Base-by-base conservation (phyloP, 2,888 invertebrate genomes). In the Lasioglossum oenotherae region DNA sequence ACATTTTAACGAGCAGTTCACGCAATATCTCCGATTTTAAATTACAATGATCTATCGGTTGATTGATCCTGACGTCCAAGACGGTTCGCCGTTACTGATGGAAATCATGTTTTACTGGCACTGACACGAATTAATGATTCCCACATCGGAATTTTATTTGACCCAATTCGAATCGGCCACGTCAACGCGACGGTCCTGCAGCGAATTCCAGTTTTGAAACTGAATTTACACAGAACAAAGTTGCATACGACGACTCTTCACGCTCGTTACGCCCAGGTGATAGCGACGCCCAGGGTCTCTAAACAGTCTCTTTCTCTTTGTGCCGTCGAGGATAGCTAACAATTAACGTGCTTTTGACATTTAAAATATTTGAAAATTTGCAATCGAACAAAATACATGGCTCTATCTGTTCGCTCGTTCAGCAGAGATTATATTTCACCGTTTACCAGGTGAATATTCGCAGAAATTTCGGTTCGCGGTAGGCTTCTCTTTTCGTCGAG, bases 21-120 rank as follows among this genome's bases (percentile, higher is more conserved):
- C 35, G 53, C 71, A 64, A 64, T 81, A 76, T 72, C 81, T 73
- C 35, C 38, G 53, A 41, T 74, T 84, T 73, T 53, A 19, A 74
- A 77, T 74, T 76, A 19, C 76, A 53, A 81, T 81, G 46, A 74
- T 46, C 46, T 73, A 46, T n/a, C 27, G 46, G 44, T 1, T 76
- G 74, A 77, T 81, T 74, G 53, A 64, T 81, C 38, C 38, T 19
- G 74, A 35, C 38, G 75, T n/a, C 67, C n/a, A 16, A 64, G 12
- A 16, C 23, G 4, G 19, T 64, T 8, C 41, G 44, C 27, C 27
- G 10, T 23, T 16, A 19, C 12, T 44, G 46, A 46, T 46, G 67
- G 76, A 67, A 75, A 76, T 46, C 41, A n/a, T 67, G 49, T 78
- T 78, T 67, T 35, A 35, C 69, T 38, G 19, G 38, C 53, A 27